A percentile compares a stretch with the other conserved stretches of the same genome.
Evolutionary conservation across 2,113 vertebrate genomes (phyloP).

Genomic region (Herpetotheres cachinnans): DNA sequence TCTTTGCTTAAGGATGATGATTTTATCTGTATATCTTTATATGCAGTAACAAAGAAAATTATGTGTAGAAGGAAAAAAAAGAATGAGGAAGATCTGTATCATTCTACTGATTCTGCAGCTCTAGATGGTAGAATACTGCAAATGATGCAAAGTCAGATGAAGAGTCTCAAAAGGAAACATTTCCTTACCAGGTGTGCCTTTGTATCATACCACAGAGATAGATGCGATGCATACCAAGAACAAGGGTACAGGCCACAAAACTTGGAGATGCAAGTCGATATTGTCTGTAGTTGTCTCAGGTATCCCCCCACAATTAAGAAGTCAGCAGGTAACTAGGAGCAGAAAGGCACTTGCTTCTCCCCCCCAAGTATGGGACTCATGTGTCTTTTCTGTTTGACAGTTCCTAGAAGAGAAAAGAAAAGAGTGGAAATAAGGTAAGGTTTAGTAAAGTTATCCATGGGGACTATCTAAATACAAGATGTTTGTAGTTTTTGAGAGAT

Average conservation of each 20-base stretch:
- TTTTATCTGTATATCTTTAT: not conserved
- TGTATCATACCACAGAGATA: not conserved
- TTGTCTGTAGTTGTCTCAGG: not conserved
- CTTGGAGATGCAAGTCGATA: not conserved
- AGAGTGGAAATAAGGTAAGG: not conserved
- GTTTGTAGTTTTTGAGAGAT: not conserved
- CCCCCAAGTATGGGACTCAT: not conserved
- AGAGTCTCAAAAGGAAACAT: not conserved
- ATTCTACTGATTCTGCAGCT: not conserved
- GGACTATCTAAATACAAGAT: not conserved
- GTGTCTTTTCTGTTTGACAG: not conserved
- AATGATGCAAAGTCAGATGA: not conserved
- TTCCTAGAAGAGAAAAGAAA: not conserved
- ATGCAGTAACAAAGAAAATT: not conserved
- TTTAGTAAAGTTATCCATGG: not conserved
- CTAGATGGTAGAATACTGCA: not conserved
- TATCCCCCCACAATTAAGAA: not conserved
- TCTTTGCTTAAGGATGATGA: not conserved
- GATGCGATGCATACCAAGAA: not conserved
- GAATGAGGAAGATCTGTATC: not conserved
- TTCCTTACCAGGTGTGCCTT: not conserved
- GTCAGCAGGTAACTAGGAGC: not conserved
- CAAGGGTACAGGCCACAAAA: not conserved
- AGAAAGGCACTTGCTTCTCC: not conserved
- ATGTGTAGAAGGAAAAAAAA: not conserved